These are phyloP conservation scores for Trachops cirrhosus DNA, from an alignment of 2,797 vertebrate species.

Conservation along the genomic window DNA sequence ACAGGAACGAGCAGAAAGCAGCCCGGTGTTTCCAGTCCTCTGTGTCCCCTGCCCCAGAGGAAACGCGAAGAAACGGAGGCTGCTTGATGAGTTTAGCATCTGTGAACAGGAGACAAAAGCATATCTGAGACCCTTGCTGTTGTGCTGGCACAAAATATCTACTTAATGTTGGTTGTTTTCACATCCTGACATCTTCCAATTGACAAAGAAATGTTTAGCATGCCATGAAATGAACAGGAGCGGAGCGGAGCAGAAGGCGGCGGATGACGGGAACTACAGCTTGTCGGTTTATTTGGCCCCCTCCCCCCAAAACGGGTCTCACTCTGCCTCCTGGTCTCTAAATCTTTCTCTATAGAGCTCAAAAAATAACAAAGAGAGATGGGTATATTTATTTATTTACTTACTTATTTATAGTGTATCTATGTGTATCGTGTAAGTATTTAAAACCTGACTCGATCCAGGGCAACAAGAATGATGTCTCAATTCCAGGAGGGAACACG, in stretches of 20 bases:
- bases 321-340: background rate
- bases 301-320: background rate
- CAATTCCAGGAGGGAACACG: constrained; percentile 73
- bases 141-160: constrained; percentile 75
- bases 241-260: constrained; percentile 52
- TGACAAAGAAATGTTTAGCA: constrained; percentile 80
- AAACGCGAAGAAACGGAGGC: background rate
- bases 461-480: constrained; percentile 85
- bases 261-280: background rate
- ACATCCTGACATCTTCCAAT: constrained; percentile 52
- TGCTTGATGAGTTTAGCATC: constrained; percentile 64
- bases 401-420: constrained; percentile 29
- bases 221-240: constrained; percentile 77
- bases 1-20: background rate
- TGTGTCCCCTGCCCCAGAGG: background rate
- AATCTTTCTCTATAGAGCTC: constrained; percentile 44
- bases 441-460: constrained; percentile 62
- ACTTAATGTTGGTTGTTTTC: constrained; percentile 78
- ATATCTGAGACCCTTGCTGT: constrained; percentile 74
- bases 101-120: constrained; percentile 77
- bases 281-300: background rate
- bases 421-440: constrained; percentile 20
- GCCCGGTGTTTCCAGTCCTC: rapidly evolving
- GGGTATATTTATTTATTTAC: constrained; percentile 53
- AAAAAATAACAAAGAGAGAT: constrained; percentile 79